Evolutionary conservation across 2,113 vertebrate genomes (phyloP).

Genomic region (Ctenodactylus gundi): DNA sequence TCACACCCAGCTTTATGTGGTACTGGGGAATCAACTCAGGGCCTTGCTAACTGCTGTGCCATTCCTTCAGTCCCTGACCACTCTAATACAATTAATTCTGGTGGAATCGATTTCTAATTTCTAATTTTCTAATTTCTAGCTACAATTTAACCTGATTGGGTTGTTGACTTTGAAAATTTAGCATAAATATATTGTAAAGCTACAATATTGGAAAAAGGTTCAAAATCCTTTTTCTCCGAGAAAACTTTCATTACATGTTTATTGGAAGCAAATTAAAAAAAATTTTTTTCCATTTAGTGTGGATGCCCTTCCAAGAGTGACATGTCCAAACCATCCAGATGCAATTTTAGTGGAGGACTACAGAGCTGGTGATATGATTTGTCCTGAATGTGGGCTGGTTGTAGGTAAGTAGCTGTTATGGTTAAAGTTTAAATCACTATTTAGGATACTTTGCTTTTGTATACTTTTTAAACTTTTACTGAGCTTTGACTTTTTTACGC

Average conservation of each 20-base stretch:
- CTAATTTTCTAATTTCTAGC: neutral
- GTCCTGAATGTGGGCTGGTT: conserved; percentile 97
- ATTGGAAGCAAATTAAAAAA: neutral
- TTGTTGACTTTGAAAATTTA: conserved; percentile 25
- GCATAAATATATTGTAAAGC: neutral
- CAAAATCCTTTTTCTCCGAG: neutral
- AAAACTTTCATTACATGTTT: conserved; percentile 2
- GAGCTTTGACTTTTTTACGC: neutral
- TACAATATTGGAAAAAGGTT: neutral
- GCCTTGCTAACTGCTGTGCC: too few species aligned
- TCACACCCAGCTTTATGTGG: too few species aligned
- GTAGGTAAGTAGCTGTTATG: conserved; percentile 88
- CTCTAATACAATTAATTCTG: conserved; percentile 11
- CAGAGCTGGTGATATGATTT: conserved; percentile 99
- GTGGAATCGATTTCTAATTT: neutral
- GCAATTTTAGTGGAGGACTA: conserved; percentile 98
- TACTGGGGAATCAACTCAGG: too few species aligned
- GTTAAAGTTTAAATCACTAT: conserved; percentile 35
- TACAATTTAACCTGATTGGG: neutral
- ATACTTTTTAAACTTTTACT: conserved; percentile 34
- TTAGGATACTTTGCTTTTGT: conserved; percentile 18
- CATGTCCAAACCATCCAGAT: conserved; percentile 98
- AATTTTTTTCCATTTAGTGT: conserved; percentile 81
- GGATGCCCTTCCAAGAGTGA: conserved; percentile 94
- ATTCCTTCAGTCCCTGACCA: too few species aligned